Conservation (phyloP, 2,888 invertebrate genomes). For the Drosophila merina region DNA sequence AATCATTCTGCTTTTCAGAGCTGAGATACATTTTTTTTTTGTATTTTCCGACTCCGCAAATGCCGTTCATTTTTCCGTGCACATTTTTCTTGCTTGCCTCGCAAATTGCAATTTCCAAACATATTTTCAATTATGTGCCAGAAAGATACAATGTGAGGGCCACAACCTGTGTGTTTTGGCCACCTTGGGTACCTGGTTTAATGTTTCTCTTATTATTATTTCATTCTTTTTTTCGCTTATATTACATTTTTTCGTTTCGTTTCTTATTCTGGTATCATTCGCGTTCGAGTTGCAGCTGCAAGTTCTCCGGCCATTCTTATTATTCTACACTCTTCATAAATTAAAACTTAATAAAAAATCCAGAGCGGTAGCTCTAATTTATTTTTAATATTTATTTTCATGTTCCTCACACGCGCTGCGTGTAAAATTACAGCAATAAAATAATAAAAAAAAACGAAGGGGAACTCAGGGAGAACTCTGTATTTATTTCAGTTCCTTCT, state of each 20-base stretch:
- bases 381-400: constrained; percentile 76
- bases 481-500: constrained; percentile 26
- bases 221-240: constrained; percentile 22
- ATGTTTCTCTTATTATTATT: constrained; percentile 16
- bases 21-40: not conserved
- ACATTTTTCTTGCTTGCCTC: constrained; percentile 39
- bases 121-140: constrained; percentile 46
- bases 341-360: constrained; percentile 73
- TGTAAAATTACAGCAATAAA: constrained; percentile 53
- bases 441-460: not conserved
- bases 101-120: constrained; percentile 57
- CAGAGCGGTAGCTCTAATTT: constrained; percentile 72
- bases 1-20: not conserved
- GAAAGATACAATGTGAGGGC: constrained; percentile 27
- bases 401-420: constrained; percentile 51
- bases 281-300: constrained; percentile 43
- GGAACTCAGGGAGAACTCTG: constrained; percentile 9
- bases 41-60: constrained; percentile 6
- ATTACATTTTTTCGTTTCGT: constrained; percentile 29
- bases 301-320: constrained; percentile 14
- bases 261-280: constrained; percentile 29
- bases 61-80: not conserved
- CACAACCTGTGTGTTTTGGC: constrained; percentile 17
- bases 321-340: constrained; percentile 64
- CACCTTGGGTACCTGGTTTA: constrained; percentile 18